Evolutionary conservation across 2,113 vertebrate genomes (phyloP).

Genomic region (Neopipo cinnamomea): DNA sequence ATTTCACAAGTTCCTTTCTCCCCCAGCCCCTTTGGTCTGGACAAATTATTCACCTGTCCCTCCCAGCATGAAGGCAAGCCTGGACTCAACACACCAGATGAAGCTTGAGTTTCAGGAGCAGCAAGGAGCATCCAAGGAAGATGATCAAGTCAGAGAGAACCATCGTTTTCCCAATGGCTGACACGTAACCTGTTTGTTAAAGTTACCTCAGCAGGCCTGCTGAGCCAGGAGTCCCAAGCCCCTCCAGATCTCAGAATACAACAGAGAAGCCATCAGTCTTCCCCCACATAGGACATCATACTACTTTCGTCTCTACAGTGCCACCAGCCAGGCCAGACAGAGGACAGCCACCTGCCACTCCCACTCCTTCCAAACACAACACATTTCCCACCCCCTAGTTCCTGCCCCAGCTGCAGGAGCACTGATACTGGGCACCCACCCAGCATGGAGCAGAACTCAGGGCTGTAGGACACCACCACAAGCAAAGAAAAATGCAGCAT

Average conservation of each 20-base stretch:
- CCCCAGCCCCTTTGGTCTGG: background rate
- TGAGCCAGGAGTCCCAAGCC: background rate
- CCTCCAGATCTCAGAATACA: background rate
- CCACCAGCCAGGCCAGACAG: background rate
- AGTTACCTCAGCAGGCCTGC: background rate
- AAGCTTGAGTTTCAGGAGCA: background rate
- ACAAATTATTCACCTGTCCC: background rate
- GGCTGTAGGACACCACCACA: background rate
- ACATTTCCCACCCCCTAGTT: background rate
- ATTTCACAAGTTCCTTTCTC: background rate
- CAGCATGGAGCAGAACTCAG: background rate
- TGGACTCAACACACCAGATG: background rate
- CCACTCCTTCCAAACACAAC: background rate
- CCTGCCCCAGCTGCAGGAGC: background rate
- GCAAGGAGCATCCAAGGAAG: background rate
- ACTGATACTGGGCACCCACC: rapidly evolving
- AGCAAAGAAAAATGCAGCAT: rapidly evolving
- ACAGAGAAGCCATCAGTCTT: background rate
- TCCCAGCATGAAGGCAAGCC: rapidly evolving
- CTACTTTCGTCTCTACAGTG: background rate
- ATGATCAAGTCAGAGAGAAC: rapidly evolving
- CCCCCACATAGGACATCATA: rapidly evolving
- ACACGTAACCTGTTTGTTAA: background rate
- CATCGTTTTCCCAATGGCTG: background rate
- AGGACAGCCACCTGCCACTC: rapidly evolving